Base-by-base conservation (phyloP, 2,113 vertebrate genomes). In the Gadus chalcogrammus region DNA sequence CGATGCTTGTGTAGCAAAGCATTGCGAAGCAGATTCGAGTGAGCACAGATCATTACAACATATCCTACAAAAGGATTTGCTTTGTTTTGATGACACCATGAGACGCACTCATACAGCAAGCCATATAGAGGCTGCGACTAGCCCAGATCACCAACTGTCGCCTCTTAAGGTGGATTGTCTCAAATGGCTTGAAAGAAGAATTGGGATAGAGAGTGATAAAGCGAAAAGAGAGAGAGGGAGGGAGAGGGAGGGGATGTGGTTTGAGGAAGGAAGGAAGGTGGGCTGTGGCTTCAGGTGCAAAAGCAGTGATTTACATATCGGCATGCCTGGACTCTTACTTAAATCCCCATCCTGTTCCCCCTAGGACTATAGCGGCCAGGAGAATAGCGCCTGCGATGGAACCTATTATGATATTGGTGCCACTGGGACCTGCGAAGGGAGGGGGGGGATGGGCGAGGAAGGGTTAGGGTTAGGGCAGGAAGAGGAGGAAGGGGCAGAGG, bases 401-500 rank as follows among this genome's bases (percentile, higher is more conserved):
- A 89, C 96, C 96, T 76, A 98, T 98, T 85, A 98, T 98, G 93
- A 98, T 98, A 91, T 98, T 98, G 93, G 96, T 98, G 87, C 96
- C 96, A 82, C 96, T 98, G 90, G 96, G 96, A 93, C 95, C 96
- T 98, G 93, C 76, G 90, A 84, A 91, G 87, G 91, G 88, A 89
- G 87, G 89, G 82, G 82, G 79, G 79, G 81, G 83, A 74, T 64
- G 63, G 79, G 81, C 82, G 73, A 64, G 24, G 24, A 24, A 24
- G 24, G 24, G 24, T 84, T 24, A 71, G 53, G 71, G 79, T 78
- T 62, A 74, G 70, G 71, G 76, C 79, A 66, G 68, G 62, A 31
- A 73, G 66, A 73, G 66, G 68, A 79, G 72, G 59, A 79, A 72
- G 82, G 72, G 65, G 31, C 20, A 71, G 35, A 72, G 82, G 72